phyloP scores from a whole-genome alignment of 2,888 invertebrate genomes.

The Drosophila greeni region DNA sequence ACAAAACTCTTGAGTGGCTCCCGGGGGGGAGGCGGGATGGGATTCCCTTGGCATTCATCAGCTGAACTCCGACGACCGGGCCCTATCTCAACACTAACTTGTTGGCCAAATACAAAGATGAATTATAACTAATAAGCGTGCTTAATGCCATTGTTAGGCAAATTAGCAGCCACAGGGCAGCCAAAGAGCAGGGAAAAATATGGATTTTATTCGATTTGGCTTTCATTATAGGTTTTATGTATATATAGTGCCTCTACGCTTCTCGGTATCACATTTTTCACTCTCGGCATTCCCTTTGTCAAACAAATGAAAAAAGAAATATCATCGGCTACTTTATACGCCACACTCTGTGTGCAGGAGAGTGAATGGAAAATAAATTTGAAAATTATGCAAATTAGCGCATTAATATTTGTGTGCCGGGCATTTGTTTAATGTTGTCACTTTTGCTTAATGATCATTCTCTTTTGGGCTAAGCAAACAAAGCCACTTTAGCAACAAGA shows the following conservation, averaged over 20 bases:
- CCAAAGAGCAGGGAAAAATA: constrained; percentile 24
- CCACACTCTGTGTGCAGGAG: constrained; percentile 10
- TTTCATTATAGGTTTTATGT: constrained; percentile 22
- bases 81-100: constrained; percentile 34
- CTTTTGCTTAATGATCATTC: constrained; percentile 43
- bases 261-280: constrained; percentile 28
- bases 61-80: constrained; percentile 8
- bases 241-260: constrained; percentile 8
- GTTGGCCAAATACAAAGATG: constrained; percentile 54
- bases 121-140: constrained; percentile 62
- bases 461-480: constrained; percentile 26
- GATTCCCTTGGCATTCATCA: constrained; percentile 51
- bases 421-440: constrained; percentile 45
- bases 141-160: constrained; percentile 62
- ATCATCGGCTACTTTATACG: constrained; percentile 40
- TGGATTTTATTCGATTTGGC: constrained; percentile 31
- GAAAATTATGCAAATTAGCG: constrained; percentile 63
- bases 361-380: constrained; percentile 60
- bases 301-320: constrained; percentile 30
- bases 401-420: constrained; percentile 48
- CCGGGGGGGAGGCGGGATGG: constrained; percentile 20
- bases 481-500: constrained; percentile 17
- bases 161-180: constrained; percentile 49
- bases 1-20: constrained; percentile 22
- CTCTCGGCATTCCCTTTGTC: constrained; percentile 26